Evolutionary conservation across 2,888 invertebrate species (phyloP).

Genomic region (Tetragonisca angustula): DNA sequence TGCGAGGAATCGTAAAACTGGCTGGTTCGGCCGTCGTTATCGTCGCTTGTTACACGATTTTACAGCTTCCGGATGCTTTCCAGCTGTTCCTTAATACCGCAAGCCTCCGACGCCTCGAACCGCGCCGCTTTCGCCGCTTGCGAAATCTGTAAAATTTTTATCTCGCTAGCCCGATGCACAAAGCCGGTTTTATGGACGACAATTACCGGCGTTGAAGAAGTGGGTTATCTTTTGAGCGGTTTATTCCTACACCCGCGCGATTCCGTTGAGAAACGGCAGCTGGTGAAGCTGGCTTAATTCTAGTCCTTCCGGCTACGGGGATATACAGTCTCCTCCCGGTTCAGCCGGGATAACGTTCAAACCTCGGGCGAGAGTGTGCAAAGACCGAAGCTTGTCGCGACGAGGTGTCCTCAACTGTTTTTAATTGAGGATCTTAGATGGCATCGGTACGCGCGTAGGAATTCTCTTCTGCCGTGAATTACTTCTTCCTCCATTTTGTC

Average conservation of each 20-base stretch:
- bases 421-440: not conserved
- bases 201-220: constrained; percentile 17
- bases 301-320: not conserved
- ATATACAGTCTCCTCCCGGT: not conserved
- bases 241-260: constrained; percentile 30
- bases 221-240: constrained; percentile 21
- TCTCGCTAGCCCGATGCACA: constrained; percentile 18
- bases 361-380: not conserved
- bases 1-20: constrained; percentile 54
- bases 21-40: constrained; percentile 42
- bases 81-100: constrained; percentile 34
- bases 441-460: not conserved
- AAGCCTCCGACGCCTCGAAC: not conserved
- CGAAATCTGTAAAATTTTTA: constrained; percentile 55
- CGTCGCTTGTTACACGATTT: constrained; percentile 55
- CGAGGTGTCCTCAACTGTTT: constrained; percentile 1
- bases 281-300: constrained; percentile 24
- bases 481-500: not conserved
- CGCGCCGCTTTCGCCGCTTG: not conserved
- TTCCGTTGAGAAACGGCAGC: constrained; percentile 22
- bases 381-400: not conserved
- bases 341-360: not conserved
- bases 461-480: too few relatives aligned
- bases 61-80: constrained; percentile 42
- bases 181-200: constrained; percentile 31